Evolutionary conservation across 2,113 vertebrate species (phyloP).

Genomic region (Papio anubis): DNA sequence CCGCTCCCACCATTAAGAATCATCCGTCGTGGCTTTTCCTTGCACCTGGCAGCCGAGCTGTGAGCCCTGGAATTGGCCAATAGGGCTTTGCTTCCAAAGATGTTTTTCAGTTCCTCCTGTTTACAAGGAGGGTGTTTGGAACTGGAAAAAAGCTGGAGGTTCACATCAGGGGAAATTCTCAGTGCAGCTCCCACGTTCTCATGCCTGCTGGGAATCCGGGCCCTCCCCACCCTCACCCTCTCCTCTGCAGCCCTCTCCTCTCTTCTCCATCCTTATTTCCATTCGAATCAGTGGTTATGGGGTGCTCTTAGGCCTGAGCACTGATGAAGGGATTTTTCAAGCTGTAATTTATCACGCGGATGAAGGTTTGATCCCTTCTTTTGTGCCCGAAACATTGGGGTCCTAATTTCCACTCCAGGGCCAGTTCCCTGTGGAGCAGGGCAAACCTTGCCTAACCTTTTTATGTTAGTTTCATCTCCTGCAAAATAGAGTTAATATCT

Average conservation of each 20-base stretch:
- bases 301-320: not conserved
- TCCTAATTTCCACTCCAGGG: conserved; percentile 30
- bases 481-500: conserved; percentile 49
- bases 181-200: rapidly evolving
- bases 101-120: not conserved
- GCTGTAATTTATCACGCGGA: conserved; percentile 51
- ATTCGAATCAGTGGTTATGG: not conserved
- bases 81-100: not conserved
- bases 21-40: not conserved
- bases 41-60: not conserved
- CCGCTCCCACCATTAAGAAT: not conserved
- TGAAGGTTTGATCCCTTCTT: conserved; percentile 53
- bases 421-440: not conserved
- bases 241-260: not conserved
- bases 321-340: not conserved
- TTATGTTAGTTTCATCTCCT: conserved; percentile 25
- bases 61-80: not conserved
- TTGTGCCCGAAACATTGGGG: not conserved
- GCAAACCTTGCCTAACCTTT: not conserved
- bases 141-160: not conserved
- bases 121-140: not conserved
- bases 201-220: not conserved
- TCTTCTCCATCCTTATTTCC: not conserved
- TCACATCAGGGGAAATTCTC: not conserved
- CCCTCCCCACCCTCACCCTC: too few species aligned